Conservation (phyloP, 2,113 vertebrate species). For the Vulpes vulpes region DNA sequence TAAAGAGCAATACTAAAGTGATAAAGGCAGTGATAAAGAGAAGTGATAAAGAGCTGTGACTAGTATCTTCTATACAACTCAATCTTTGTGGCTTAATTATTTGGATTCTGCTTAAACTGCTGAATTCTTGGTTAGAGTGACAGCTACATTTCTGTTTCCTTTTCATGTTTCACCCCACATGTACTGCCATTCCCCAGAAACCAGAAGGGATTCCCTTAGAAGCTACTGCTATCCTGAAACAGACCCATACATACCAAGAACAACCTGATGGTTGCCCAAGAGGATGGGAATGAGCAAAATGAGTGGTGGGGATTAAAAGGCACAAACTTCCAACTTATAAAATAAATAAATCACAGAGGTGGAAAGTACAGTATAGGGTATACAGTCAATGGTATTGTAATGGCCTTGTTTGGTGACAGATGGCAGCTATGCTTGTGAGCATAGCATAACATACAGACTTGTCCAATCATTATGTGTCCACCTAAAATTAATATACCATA, state of each 20-base stretch:
- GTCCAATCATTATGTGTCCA: background rate
- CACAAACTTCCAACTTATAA: background rate
- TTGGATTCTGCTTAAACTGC: background rate
- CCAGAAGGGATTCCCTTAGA: background rate
- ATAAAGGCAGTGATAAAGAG: background rate
- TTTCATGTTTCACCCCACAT: background rate
- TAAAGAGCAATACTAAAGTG: background rate
- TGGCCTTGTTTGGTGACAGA: background rate
- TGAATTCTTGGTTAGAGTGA: background rate
- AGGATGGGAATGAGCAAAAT: background rate
- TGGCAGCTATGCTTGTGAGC: background rate
- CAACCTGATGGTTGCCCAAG: background rate
- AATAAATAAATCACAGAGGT: background rate
- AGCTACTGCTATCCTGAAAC: background rate
- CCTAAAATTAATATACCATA: background rate
- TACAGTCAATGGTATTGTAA: background rate
- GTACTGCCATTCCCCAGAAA: background rate
- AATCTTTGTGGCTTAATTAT: slow-evolving; percentile 12
- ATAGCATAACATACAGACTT: background rate
- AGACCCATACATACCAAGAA: background rate
- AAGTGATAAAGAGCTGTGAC: background rate
- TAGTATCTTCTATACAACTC: background rate
- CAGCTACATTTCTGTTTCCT: background rate
- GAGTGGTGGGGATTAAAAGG: background rate
- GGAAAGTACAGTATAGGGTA: background rate